These are phyloP conservation scores for Ernsta delagoae DNA, from an alignment of 2,888 invertebrate species.

Conservation along the genomic window DNA sequence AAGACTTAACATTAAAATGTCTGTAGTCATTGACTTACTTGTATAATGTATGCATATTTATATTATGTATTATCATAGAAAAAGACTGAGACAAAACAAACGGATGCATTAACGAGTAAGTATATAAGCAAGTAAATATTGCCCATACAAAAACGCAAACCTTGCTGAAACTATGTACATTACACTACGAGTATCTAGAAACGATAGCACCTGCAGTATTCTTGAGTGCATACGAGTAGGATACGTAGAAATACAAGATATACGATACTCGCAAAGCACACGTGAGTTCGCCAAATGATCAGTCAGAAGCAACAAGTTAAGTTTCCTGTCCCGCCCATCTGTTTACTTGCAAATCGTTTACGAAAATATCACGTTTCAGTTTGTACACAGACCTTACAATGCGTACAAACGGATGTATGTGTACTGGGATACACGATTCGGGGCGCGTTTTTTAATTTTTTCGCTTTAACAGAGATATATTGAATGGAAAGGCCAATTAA, in stretches of 20 bases:
- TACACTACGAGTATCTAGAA: slow-evolving; percentile 40
- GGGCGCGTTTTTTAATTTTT: slow-evolving; percentile 52
- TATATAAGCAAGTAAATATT: too few relatives aligned
- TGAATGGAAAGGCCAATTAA: slow-evolving; percentile 82
- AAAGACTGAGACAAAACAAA: neutral
- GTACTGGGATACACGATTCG: slow-evolving; percentile 63
- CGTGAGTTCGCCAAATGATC: slow-evolving; percentile 60
- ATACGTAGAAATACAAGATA: slow-evolving; percentile 49
- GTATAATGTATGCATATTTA: too few relatives aligned
- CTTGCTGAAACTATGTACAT: slow-evolving; percentile 42
- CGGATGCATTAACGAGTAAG: neutral
- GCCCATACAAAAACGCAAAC: slow-evolving; percentile 37
- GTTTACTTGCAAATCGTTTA: slow-evolving; percentile 73
- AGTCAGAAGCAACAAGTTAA: slow-evolving; percentile 73
- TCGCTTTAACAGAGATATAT: slow-evolving; percentile 62
- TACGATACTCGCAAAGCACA: slow-evolving; percentile 55
- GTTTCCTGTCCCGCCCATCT: slow-evolving; percentile 81
- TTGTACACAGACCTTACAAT: slow-evolving; percentile 57
- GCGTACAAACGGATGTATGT: slow-evolving; percentile 61
- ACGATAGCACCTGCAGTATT: too few relatives aligned
- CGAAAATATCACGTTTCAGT: slow-evolving; percentile 78
- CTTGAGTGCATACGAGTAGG: neutral
- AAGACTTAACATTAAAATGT: too few relatives aligned
- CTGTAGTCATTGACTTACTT: too few relatives aligned
- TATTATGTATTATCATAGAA: too few relatives aligned